Evolutionary conservation across 1,140 invertebrate species (phyloP).

Genomic region (Mesaphorura yosii): DNA sequence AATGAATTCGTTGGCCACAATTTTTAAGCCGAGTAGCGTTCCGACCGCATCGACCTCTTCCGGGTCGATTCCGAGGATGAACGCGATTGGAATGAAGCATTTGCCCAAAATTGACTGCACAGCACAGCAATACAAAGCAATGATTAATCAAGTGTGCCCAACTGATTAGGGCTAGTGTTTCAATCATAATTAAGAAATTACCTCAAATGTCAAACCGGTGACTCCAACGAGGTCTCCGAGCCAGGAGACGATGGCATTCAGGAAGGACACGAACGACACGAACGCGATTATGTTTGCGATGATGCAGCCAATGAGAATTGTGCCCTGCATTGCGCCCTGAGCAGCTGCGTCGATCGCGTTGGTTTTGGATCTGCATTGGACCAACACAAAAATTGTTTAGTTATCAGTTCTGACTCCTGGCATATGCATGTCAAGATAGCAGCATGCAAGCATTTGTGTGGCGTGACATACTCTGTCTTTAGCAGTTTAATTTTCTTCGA

Average conservation of each 20-base stretch:
- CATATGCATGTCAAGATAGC: too few species aligned
- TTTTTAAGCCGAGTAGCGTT: constrained; percentile 73
- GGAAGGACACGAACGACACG: constrained; percentile 68
- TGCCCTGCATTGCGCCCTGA: constrained; percentile 58
- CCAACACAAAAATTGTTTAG: not conserved
- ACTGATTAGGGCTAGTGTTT: not conserved
- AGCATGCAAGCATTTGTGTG: not conserved
- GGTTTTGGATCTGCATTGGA: constrained; percentile 53
- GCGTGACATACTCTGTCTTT: constrained; percentile 33
- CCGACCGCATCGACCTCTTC: constrained; percentile 64
- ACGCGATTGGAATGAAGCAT: constrained; percentile 71
- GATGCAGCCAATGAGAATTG: constrained; percentile 65
- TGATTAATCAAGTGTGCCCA: not conserved
- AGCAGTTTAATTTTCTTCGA: constrained; percentile 44
- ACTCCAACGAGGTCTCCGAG: constrained; percentile 60
- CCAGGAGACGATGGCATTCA: constrained; percentile 62
- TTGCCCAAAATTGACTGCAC: constrained; percentile 64
- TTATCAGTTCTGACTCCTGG: constrained; percentile 1
- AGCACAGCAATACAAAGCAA: not conserved
- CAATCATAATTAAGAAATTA: constrained; percentile 23
- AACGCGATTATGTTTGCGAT: constrained; percentile 86
- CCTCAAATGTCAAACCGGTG: constrained; percentile 41
- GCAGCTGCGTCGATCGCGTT: constrained; percentile 79
- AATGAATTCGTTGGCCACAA: constrained; percentile 81
- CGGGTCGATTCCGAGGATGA: constrained; percentile 65